phyloP scores from a whole-genome alignment of 2,888 invertebrate species.

The Allacma fusca region DNA sequence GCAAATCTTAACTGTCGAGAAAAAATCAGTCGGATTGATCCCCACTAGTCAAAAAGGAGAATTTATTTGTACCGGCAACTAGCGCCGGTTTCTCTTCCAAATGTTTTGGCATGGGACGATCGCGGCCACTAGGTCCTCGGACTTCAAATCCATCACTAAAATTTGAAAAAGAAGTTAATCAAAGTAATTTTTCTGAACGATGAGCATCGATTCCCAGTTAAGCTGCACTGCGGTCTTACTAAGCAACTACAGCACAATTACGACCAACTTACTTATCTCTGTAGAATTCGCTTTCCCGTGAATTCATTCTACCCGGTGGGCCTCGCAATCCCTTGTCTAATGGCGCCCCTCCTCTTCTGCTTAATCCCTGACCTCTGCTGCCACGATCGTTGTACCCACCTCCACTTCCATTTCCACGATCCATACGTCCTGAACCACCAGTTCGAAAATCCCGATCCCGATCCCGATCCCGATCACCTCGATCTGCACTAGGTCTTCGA shows the following conservation, averaged over 20 bases:
- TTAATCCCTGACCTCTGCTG: not conserved
- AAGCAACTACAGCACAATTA: no score
- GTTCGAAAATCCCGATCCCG: slow-evolving; percentile 5
- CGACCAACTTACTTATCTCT: slow-evolving; percentile 32
- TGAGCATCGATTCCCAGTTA: no score
- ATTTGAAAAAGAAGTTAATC: no score
- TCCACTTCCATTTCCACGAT: not conserved
- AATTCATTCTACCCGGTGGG: slow-evolving; percentile 25
- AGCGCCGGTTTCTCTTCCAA: slow-evolving; percentile 24
- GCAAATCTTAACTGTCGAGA: slow-evolving; percentile 9
- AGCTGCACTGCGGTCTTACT: no score
- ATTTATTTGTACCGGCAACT: slow-evolving; percentile 25
- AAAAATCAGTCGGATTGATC: slow-evolving; percentile 30
- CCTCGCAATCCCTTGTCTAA: not conserved
- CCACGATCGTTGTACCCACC: not conserved
- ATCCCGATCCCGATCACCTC: no score
- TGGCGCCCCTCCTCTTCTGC: slow-evolving; percentile 17
- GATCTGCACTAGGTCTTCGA: slow-evolving; percentile 14
- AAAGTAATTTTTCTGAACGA: no score
- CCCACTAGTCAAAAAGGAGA: not conserved
- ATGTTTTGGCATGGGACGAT: slow-evolving; percentile 29
- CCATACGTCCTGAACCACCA: not conserved
- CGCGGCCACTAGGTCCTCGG: slow-evolving; percentile 9
- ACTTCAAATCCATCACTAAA: slow-evolving; percentile 24
- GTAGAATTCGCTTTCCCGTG: slow-evolving; percentile 10